Evolutionary conservation across 2,797 vertebrate genomes (phyloP).

Genomic region (Anniella stebbinsi): DNA sequence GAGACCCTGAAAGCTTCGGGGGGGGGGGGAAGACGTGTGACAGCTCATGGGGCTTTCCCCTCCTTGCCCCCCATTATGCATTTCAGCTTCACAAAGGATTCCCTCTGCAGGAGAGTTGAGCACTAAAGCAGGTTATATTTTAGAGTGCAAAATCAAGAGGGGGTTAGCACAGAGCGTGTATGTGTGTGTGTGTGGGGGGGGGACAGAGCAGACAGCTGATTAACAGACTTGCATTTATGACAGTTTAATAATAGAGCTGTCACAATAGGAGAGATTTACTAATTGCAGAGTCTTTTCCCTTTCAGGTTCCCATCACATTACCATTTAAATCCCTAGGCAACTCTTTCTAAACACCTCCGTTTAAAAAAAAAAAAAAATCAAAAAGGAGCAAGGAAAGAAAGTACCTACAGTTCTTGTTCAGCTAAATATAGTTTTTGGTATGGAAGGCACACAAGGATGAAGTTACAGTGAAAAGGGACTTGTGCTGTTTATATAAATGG

Average conservation of each 20-base stretch:
- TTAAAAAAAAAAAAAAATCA: neutral
- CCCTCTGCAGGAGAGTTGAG: constrained; percentile 20
- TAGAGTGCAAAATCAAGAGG: constrained; percentile 29
- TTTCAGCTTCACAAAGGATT: constrained; percentile 13
- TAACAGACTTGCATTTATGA: constrained; percentile 76
- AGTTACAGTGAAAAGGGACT: neutral
- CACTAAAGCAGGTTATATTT: constrained; percentile 48
- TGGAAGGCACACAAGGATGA: neutral
- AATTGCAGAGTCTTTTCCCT: constrained; percentile 76
- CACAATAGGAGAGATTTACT: constrained; percentile 79
- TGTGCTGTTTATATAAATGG: neutral
- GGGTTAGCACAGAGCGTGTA: constrained; percentile 50
- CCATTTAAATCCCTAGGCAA: constrained; percentile 67
- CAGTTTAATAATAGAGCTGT: constrained; percentile 80
- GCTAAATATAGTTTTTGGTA: constrained; percentile 48
- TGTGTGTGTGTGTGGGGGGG: no score
- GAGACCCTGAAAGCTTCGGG: constrained; percentile 30
- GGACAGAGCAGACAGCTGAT: constrained; percentile 72
- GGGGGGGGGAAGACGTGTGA: neutral
- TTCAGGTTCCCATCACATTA: constrained; percentile 73
- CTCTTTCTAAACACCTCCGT: constrained; percentile 62
- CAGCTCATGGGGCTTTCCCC: neutral
- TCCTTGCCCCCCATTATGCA: constrained; percentile 5
- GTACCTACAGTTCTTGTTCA: constrained; percentile 33
- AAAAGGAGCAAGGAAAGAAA: constrained; percentile 25